Conservation (phyloP, 2,113 vertebrate species). For the Athene noctua region DNA sequence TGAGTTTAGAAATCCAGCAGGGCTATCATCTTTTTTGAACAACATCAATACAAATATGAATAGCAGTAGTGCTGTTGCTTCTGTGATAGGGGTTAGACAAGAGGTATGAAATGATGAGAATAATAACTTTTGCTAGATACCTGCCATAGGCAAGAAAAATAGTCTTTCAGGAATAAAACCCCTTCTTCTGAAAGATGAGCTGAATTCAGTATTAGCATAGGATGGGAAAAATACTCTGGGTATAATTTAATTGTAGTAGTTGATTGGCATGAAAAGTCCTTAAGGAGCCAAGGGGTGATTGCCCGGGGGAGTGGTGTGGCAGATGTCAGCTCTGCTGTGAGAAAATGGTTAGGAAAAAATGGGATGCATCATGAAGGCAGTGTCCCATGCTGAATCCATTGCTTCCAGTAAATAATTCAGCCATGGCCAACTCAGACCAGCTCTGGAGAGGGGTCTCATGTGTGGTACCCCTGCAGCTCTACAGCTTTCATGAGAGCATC, state of each 20-base stretch:
- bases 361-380: background rate
- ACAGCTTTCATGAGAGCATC: background rate
- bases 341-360: background rate
- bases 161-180: background rate
- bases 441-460: background rate
- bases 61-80: background rate
- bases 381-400: background rate
- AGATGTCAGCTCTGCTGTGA: background rate
- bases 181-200: background rate
- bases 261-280: background rate
- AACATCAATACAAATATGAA: background rate
- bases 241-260: background rate
- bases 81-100: background rate
- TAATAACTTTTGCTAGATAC: background rate
- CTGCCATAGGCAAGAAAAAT: background rate
- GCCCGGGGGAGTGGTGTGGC: background rate
- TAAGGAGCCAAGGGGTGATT: background rate
- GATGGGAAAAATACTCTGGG: background rate
- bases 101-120: background rate
- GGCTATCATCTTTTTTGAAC: background rate
- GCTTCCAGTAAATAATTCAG: background rate
- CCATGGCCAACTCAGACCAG: background rate
- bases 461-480: background rate
- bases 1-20: background rate
- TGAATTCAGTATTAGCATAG: background rate